Evolutionary conservation across 2,113 vertebrate genomes (phyloP), one percentile per base, ranked within the genome.

Genomic region (Plestiodon gilberti): DNA sequence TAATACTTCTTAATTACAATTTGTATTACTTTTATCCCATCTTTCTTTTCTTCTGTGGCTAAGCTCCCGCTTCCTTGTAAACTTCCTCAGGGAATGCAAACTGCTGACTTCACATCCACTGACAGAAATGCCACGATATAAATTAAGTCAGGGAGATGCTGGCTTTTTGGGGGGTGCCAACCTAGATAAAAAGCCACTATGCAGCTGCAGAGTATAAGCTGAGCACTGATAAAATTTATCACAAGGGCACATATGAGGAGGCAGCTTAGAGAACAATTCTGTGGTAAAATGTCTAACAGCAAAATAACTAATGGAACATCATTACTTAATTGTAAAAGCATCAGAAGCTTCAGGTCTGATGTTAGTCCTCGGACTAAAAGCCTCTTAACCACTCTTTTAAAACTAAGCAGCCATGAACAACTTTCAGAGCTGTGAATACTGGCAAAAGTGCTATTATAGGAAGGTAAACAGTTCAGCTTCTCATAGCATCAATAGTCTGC

Each of bases 161-260:
- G n/a, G 15, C 74, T 88, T 78, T 76, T 78, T 87, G 33, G 40
- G 86, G 85, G 20, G n/a, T 95, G 93, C 90, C 78, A 89, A 71
- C 77, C 69, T 79, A 95, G 96, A 97, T 96, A 97, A 96, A 96
- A 97, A 96, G 92, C 94, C 96, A 94, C 95, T 89, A 87, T 93
- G 93, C 79, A 89, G 84, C 82, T 91, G 92, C 90, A 87, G 89
- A 7, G 81, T 91, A 86, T 78, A 93, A 86, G 61, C 93, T 95
- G 95, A 95, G 91, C 93, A 92, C 93, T 93, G 96, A 96, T 97
- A 97, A 96, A 94, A 96, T 96, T 97, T 96, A 96, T 96, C 96
- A 96, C 87, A 93, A 92, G 81, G 82, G 61, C 92, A 89, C 92
- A 93, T 61, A 94, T 6, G 90, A 95, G 90, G 81, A 88, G 89